Evolutionary conservation across 53 echinoderm and acorn worm species (phyloP).

Genomic region (Henricia sp.): DNA sequence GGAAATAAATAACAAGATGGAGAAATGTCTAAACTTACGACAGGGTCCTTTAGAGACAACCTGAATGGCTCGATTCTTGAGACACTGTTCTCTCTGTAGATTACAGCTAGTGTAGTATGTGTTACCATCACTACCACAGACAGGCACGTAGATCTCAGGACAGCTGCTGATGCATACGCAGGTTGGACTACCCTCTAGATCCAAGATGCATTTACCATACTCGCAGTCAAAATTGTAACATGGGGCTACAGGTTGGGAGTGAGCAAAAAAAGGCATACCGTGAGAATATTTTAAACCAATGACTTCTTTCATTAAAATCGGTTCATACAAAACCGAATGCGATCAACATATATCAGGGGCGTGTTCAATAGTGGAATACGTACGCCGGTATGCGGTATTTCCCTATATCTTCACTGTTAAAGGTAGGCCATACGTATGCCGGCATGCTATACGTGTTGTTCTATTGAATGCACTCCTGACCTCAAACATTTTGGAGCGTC

Average conservation of each 20-base stretch:
- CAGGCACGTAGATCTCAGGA: slow-evolving; percentile 70
- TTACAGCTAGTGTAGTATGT: slow-evolving; percentile 75
- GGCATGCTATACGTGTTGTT: no score
- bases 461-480: no score
- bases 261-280: background rate
- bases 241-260: slow-evolving; percentile 57
- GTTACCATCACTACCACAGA: slow-evolving; percentile 81
- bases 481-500: no score
- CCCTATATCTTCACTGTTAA: no score
- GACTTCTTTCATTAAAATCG: slow-evolving; percentile 1
- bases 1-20: background rate
- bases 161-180: slow-evolving; percentile 72
- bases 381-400: no score
- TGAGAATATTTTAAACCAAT: background rate
- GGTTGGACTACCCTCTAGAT: slow-evolving; percentile 60
- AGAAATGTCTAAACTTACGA: slow-evolving; percentile 58
- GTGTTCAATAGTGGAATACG: no score
- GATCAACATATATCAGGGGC: no score
- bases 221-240: slow-evolving; percentile 69
- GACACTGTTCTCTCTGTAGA: slow-evolving; percentile 56
- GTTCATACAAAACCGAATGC: no score
- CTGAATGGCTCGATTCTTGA: slow-evolving; percentile 27
- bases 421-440: no score
- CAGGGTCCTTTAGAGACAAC: slow-evolving; percentile 57
- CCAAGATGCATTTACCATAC: slow-evolving; percentile 67